Base-by-base conservation (phyloP, 2,113 vertebrate genomes). In the Trichechus manatus region DNA sequence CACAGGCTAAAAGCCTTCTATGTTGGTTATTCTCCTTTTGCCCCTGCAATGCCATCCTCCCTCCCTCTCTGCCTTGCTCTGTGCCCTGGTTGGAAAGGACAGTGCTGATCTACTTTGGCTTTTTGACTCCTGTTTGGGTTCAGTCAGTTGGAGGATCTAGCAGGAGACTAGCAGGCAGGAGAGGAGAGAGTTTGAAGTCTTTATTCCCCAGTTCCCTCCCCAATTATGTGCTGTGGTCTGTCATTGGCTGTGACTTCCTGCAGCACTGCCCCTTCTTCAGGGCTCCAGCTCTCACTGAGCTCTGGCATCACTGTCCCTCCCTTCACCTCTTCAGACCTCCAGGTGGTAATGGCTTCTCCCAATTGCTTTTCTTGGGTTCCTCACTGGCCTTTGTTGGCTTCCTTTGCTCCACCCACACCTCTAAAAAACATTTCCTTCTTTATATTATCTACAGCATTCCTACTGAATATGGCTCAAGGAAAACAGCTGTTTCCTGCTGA, bases 351-450 rank as follows among this genome's bases (percentile, higher is more conserved):
- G 17, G 13, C 5, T 75, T 64, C 33, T 77, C 20, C 4, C 3
- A 33, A 2, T 53, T 78, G 50, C 42, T 94, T 89, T 66, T 25
- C 66, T 72, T 86, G 23, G 27, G 31, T 89, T 8, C 20, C n/a
- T 92, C 70, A 66, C 9, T 9, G 66, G 29, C 22, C 85, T 79
- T 31, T 5, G 7, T 47, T 50, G 9, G 29, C 94, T 72, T 33
- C 50, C 75, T 93, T 53, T 44, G n/a, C 61, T 84, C 6, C 50
- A 39, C 47, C 23, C 31, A 87, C 53, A 47, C 9, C 3, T 29
- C 39, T 44, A 39, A 64, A 94, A 83, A 50, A n/a, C 47, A 88
- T 89, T 89, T 47, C 47, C 47, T 72, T 77, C 80, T 82, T 66
- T 63, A 72, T 81, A 68, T 70, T 70, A 53, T 59, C 68, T 36